Base-by-base conservation (phyloP, 2,888 invertebrate species). In the Phorcus lineatus region DNA sequence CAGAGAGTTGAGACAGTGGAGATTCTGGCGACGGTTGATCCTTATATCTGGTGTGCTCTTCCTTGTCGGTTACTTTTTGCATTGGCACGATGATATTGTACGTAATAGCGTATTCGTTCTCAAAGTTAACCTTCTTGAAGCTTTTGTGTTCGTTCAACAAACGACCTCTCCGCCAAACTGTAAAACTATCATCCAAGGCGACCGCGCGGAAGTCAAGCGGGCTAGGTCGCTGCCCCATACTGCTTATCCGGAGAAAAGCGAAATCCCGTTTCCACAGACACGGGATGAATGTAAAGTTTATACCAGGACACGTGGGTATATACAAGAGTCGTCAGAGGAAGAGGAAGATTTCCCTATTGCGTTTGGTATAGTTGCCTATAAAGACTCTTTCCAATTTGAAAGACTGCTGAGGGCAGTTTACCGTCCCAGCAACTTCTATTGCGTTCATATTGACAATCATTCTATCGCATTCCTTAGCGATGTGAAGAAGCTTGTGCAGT, bases 381-480 rank as follows among this genome's bases (percentile, higher is more conserved):
- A 57, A 19, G 57, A 57, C 19, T 22, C 24, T 19, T 7, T 22
- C 57, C 77, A 77, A 3, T 36, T 77, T 19, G 77, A 77, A 24
- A 13, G 57, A 16, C 62, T 77, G 57, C 57, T 77, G 17, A 31
- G 47, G 22, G 62, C 77, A 4, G 62, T 77, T 16, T 77, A 77
- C 36, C 55, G 77, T 13, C 77, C 77, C 13, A 31, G 47, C 47
- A 77, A 77, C 47, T 31, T 57, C 36, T 77, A 77, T 24, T 77
- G 77, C 22, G 24, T 77, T 24, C 77, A 77, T 24, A 47, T 77
- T 31, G 77, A 77, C 47, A 16, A 1, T 11, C 13, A 55, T 3
- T 13, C 62, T 3, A 17, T 24, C 1, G 6, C 57, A 17, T 16
- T n/a, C n/a, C 24, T 62, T 19, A 36, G 57, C 28, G n/a, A 77